Evolutionary conservation across 2,113 vertebrate genomes (phyloP), one percentile per base, ranked within the genome.

Genomic region (Apaloderma vittatum): DNA sequence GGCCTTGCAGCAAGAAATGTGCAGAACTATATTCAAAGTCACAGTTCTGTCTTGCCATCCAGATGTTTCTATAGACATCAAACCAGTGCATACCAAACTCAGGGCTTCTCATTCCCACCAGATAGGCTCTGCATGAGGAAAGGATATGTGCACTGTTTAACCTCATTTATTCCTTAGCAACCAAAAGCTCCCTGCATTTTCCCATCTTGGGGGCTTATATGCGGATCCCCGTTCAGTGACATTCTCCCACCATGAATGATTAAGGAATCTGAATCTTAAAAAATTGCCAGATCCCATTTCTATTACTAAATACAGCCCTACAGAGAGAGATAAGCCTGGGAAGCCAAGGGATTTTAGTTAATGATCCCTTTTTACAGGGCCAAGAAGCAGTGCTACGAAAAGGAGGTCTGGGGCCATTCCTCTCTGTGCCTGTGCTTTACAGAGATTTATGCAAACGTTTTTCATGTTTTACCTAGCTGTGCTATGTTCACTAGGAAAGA

Each of bases 131-230:
- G 57, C 62, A 85, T 93, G 62, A 93, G 83, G 91, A 86, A 95
- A 96, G 88, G 93, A 62, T 92, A 57, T 54, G 57, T 94, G 71
- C 49, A 40, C 66, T 66, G 58, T 89, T 94, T 94, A 94, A 92
- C 83, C 49, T 97, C 87, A 93, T 96, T 97, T 96, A 97, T 96
- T 96, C 78, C 97, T 96, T 95, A 96, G 96, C 96, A 97, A 97
- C 95, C 11, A 0, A 97, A 97, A 97, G 86, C 94, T 90, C 93
- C 75, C 88, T 65, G 86, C 90, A 95, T 91, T 96, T 97, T 97
- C 96, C 94, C 96, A 97, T 97, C 94, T 95, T 93, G 75, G 86
- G 80, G 46, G 95, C 95, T 97, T 96, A 97, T 58, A 46, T 68
- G 34, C 2, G 86, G 93, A 96, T 97, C 95, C 75, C 72, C 90